Conservation (phyloP, 2,888 invertebrate genomes). For the Archaeoteleia sp. region DNA sequence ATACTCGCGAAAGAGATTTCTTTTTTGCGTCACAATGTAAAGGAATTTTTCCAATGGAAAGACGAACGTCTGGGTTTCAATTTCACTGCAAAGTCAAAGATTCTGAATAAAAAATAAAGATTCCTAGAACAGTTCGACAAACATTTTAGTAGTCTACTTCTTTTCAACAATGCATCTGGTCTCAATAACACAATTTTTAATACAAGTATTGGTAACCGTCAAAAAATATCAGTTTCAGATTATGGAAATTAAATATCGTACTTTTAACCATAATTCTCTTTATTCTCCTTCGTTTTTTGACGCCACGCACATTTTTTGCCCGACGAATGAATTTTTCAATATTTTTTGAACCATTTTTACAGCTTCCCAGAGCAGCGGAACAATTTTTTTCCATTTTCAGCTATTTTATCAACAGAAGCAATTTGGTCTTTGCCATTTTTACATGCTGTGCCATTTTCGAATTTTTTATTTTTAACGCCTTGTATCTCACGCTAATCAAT, state of each 20-base stretch:
- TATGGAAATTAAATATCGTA: no score
- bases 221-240: no score
- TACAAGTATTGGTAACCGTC: no score
- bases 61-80: slow-evolving; percentile 26
- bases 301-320: no score
- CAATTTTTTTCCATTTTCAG: no score
- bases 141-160: not conserved
- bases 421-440: not conserved
- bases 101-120: slow-evolving; percentile 25
- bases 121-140: slow-evolving; percentile 23
- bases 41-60: slow-evolving; percentile 11
- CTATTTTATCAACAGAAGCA: no score
- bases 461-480: slow-evolving; percentile 16
- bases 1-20: slow-evolving; percentile 7
- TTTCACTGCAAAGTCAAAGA: slow-evolving; percentile 4
- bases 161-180: not conserved
- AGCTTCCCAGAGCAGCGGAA: no score
- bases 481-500: slow-evolving; percentile 15
- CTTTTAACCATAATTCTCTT: no score
- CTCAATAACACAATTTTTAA: no score
- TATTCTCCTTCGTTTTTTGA: no score
- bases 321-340: no score
- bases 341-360: no score
- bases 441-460: not conserved
- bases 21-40: slow-evolving; percentile 22